These are phyloP conservation scores for Hylomyscus alleni DNA, from an alignment of 2,797 vertebrate species.

Conservation along the genomic window DNA sequence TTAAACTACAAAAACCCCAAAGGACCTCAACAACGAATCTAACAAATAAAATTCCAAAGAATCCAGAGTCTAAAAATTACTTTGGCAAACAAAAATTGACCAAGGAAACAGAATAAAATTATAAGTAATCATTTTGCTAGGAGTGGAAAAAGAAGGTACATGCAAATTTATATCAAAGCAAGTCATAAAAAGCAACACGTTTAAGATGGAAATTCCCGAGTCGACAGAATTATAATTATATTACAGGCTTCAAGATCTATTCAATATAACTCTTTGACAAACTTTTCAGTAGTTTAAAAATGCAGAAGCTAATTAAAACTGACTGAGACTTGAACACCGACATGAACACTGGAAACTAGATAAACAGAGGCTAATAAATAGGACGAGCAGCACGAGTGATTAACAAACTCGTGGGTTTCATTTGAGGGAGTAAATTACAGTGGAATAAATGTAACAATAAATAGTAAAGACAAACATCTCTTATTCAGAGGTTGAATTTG, in stretches of 20 bases:
- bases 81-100: conserved; percentile 1
- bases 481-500: conserved; percentile 46
- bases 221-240: conserved; percentile 62
- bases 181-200: neutral
- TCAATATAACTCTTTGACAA: conserved; percentile 30
- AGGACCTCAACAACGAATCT: neutral
- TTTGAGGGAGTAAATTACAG: conserved; percentile 26
- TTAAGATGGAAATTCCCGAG: conserved; percentile 44
- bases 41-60: conserved; percentile 31
- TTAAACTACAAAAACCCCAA: neutral
- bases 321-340: conserved; percentile 22
- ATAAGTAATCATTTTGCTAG: neutral
- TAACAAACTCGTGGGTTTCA: neutral
- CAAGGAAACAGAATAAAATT: neutral
- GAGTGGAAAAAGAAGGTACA: neutral
- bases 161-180: conserved; percentile 33
- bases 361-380: conserved; percentile 50
- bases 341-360: neutral
- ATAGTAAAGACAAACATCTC: conserved; percentile 17
- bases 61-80: neutral
- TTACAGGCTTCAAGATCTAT: conserved; percentile 21
- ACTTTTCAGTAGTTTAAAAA: conserved; percentile 61
- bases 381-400: neutral
- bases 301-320: conserved; percentile 64
- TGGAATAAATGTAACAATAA: conserved; percentile 32